Conservation (phyloP, 2,797 vertebrate species). For the Tauraco hartlaubi region DNA sequence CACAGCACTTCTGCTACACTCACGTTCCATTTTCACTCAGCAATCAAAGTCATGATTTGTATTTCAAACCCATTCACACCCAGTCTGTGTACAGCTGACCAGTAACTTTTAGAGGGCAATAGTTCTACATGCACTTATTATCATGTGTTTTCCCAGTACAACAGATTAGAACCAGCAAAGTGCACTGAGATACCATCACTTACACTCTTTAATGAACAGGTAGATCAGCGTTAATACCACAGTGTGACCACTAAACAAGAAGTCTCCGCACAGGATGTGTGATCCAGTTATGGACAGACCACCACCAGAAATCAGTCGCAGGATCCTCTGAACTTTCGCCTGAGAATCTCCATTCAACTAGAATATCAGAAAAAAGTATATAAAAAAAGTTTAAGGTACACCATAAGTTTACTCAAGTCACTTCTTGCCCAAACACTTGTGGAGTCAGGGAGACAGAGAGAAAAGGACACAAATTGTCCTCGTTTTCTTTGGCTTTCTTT, state of each 20-base stretch:
- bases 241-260: slow-evolving; percentile 97
- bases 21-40: not conserved
- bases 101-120: not conserved
- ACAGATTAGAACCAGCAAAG: not conserved
- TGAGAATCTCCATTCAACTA: slow-evolving; percentile 95
- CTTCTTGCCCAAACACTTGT: not conserved
- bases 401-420: not conserved
- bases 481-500: not conserved
- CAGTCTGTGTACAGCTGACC: fast-evolving
- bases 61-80: not conserved
- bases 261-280: slow-evolving; percentile 96
- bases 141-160: not conserved
- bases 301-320: slow-evolving; percentile 93
- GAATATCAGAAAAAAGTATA: not conserved
- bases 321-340: slow-evolving; percentile 91
- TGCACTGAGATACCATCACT: slow-evolving; percentile 66
- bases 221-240: slow-evolving; percentile 95
- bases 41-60: not conserved
- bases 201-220: slow-evolving; percentile 98
- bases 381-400: not conserved
- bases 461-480: not conserved
- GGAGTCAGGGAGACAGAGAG: not conserved
- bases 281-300: slow-evolving; percentile 96
- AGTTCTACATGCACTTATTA: not conserved
- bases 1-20: not conserved